Percentiles rank a stretch among this genome's conserved stretches.
These are phyloP conservation scores for Oryzias sinensis DNA, from an alignment of 2,797 vertebrate species.

Conservation along the genomic window DNA sequence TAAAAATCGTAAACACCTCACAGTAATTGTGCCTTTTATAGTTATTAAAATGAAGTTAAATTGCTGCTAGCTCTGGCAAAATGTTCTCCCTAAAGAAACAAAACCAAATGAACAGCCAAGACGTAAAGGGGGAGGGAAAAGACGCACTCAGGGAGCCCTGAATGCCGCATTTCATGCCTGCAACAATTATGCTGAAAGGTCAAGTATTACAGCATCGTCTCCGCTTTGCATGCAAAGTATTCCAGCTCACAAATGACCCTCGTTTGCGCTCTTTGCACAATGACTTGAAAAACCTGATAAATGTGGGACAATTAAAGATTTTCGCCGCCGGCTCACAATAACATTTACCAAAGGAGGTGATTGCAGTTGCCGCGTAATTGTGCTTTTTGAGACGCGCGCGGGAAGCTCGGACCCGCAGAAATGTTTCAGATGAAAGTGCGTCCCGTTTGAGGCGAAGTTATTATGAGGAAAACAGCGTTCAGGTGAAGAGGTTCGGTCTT, in stretches of 20 bases:
- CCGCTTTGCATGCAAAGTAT: conserved; percentile 99
- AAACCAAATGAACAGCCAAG: conserved; percentile 77
- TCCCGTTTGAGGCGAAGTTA: conserved; percentile 7
- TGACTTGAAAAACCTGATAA: conserved; percentile 95
- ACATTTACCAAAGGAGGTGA: conserved; percentile 93
- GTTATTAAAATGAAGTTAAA: conserved; percentile 84
- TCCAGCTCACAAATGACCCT: conserved; percentile 98
- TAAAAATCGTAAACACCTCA: too few species aligned
- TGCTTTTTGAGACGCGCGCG: conserved; percentile 76
- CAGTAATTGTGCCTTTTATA: conserved; percentile 10
- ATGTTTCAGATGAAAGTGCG: conserved; percentile 35
- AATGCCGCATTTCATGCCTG: conserved; percentile 97
- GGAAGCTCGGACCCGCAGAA: conserved; percentile 50
- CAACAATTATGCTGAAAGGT: conserved; percentile 99
- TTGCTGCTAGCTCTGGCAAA: conserved; percentile 88
- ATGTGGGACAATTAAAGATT: conserved; percentile 98
- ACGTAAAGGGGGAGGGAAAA: conserved; percentile 82
- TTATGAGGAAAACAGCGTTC: neutral
- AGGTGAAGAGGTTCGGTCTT: neutral
- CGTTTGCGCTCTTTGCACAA: conserved; percentile 92
- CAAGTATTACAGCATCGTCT: conserved; percentile 99
- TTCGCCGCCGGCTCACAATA: conserved; percentile 89
- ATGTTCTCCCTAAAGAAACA: conserved; percentile 85
- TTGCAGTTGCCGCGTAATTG: conserved; percentile 95
- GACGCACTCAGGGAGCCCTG: conserved; percentile 88